A percentile compares a stretch with the other conserved stretches of the same genome.
Conservation (phyloP, 1,140 invertebrate genomes). For the Heliconius eleuchia region DNA sequence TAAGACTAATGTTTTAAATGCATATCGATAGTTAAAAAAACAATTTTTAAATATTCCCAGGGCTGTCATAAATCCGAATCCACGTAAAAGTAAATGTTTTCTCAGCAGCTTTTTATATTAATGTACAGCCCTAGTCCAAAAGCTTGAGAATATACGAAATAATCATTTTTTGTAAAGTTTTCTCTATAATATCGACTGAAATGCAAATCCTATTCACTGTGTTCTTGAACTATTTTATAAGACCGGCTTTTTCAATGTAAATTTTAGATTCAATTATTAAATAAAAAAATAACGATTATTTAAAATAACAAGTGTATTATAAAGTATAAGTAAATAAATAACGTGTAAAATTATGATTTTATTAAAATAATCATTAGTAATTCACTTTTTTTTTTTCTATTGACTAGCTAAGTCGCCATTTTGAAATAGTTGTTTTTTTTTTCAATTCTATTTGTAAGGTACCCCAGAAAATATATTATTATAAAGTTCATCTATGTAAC, state of each 20-base stretch:
- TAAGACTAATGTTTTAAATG: constrained; percentile 4
- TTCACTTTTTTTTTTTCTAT: constrained; percentile 17
- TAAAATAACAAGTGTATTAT: constrained; percentile 24
- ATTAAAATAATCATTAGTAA: constrained; percentile 14
- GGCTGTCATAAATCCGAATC: neutral
- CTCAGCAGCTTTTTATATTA: neutral
- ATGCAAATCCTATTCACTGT: constrained; percentile 28
- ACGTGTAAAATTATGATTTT: constrained; percentile 27
- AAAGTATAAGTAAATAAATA: constrained; percentile 17
- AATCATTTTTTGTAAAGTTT: neutral
- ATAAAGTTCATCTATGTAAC: constrained; percentile 30
- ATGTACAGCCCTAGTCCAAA: constrained; percentile 14
- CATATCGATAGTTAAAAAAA: constrained; percentile 14
- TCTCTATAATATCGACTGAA: constrained; percentile 29
- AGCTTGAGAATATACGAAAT: constrained; percentile 4
- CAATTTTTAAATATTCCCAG: neutral
- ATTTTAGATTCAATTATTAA: constrained; percentile 19
- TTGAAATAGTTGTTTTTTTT: constrained; percentile 25
- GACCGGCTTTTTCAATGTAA: constrained; percentile 34
- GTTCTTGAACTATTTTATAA: constrained; percentile 33
- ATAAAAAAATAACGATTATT: constrained; percentile 18
- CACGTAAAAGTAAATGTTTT: neutral
- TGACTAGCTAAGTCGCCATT: constrained; percentile 23
- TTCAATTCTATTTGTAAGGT: constrained; percentile 17
- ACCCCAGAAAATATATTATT: constrained; percentile 38